A percentile compares a stretch with the other conserved stretches of the same genome.
Evolutionary conservation across 2,888 invertebrate species (phyloP).

Genomic region (Drosophila monieri): DNA sequence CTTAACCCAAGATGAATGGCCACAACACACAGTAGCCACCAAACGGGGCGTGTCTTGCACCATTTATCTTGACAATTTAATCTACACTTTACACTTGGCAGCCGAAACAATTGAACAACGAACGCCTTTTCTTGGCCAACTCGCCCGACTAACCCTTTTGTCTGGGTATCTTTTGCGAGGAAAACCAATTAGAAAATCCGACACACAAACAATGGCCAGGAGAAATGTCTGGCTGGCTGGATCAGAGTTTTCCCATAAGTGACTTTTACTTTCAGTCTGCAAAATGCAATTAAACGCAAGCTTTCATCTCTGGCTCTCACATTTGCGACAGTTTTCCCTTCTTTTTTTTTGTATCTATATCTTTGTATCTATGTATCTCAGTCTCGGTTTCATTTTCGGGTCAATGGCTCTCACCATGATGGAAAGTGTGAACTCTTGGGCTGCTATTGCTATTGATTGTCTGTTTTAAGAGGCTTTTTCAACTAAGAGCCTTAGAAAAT

Average conservation of each 20-base stretch:
- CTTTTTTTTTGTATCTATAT: conserved; percentile 50
- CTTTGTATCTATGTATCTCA: conserved; percentile 8
- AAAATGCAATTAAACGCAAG: conserved; percentile 74
- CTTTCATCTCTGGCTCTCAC: conserved; percentile 41
- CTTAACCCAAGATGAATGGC: conserved; percentile 53
- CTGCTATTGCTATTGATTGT: conserved; percentile 23
- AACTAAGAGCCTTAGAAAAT: conserved; percentile 6
- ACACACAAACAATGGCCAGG: conserved; percentile 59
- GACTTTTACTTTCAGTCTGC: conserved; percentile 65
- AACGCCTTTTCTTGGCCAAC: conserved; percentile 49
- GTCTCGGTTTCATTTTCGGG: conserved; percentile 7
- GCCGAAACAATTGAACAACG: conserved; percentile 38
- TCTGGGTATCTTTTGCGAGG: conserved; percentile 11
- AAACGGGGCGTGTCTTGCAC: conserved; percentile 48
- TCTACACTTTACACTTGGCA: conserved; percentile 46
- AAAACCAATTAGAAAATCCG: conserved; percentile 73
- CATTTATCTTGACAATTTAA: conserved; percentile 75
- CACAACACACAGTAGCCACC: conserved; percentile 37
- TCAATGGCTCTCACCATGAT: conserved; percentile 23
- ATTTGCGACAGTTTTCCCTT: conserved; percentile 49
- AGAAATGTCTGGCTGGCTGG: conserved; percentile 23
- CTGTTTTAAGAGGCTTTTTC: conserved; percentile 25
- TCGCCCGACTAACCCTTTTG: conserved; percentile 38
- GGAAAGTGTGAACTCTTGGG: conserved; percentile 64
- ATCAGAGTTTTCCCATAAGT: conserved; percentile 32